Evolutionary conservation across 2,797 vertebrate species (phyloP).

Genomic region (Fundulus diaphanus): DNA sequence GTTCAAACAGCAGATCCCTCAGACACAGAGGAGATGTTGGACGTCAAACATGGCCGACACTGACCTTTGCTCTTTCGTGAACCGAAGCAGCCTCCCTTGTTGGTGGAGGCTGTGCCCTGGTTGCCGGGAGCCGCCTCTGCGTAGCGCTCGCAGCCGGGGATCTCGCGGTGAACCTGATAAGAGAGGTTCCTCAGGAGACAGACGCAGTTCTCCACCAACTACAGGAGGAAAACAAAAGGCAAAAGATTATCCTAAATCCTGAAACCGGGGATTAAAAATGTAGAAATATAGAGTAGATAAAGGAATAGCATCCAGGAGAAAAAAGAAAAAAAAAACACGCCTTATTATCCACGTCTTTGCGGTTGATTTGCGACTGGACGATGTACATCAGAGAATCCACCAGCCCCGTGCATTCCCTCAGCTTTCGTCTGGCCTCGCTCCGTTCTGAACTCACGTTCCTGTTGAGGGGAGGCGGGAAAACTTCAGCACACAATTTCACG

Average conservation of each 20-base stretch:
- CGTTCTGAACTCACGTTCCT: slow-evolving; percentile 98
- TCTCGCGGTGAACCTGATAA: slow-evolving; percentile 95
- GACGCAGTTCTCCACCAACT: slow-evolving; percentile 97
- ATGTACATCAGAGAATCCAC: slow-evolving; percentile 96
- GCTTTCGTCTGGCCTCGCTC: slow-evolving; percentile 93
- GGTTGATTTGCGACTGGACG: slow-evolving; percentile 92
- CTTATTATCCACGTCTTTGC: slow-evolving; percentile 96
- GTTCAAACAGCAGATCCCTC: slow-evolving; percentile 41
- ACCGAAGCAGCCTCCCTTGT: slow-evolving; percentile 94
- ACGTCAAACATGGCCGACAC: slow-evolving; percentile 21
- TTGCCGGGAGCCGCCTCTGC: slow-evolving; percentile 79
- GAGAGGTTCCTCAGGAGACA: slow-evolving; percentile 97
- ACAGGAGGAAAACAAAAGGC: slow-evolving; percentile 11
- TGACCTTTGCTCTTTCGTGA: slow-evolving; percentile 96
- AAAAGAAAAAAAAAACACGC: slow-evolving; percentile 67
- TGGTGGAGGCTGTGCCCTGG: slow-evolving; percentile 76
- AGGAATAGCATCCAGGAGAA: background rate
- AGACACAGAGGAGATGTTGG: slow-evolving; percentile 6
- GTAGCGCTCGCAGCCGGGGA: slow-evolving; percentile 90
- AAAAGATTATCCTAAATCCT: background rate
- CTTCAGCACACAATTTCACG: slow-evolving; percentile 44
- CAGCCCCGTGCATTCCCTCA: slow-evolving; percentile 92
- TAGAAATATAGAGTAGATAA: background rate
- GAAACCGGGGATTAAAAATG: background rate
- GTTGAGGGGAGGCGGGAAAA: slow-evolving; percentile 31